Percentiles rank a stretch among this genome's conserved stretches.
These are phyloP conservation scores for Thecocarcelia acutangulata DNA, from an alignment of 2,888 invertebrate genomes.

Conservation along the genomic window DNA sequence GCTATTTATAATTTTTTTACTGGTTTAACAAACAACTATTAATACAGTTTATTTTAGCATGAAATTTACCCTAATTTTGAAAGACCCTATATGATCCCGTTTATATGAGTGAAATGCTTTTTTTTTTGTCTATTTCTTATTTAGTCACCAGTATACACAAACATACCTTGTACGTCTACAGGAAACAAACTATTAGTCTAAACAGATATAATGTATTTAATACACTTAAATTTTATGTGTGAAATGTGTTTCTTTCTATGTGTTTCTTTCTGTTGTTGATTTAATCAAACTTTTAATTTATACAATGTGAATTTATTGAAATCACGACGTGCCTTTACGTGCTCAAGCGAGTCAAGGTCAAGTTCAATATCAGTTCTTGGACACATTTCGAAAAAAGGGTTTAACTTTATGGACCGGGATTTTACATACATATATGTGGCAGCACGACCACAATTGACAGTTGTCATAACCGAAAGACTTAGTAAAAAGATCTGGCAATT, in stretches of 20 bases:
- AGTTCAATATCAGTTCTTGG: conserved; percentile 74
- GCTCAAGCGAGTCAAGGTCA: conserved; percentile 74
- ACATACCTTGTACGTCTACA: conserved; percentile 4
- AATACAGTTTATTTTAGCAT: too few species aligned
- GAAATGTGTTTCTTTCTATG: conserved; percentile 5
- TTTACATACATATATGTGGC: too few species aligned
- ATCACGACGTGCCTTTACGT: conserved; percentile 52
- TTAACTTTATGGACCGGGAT: background rate
- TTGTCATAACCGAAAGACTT: too few species aligned
- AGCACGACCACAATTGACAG: too few species aligned
- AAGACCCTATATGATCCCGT: conserved; percentile 29
- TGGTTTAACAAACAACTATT: too few species aligned
- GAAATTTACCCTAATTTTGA: too few species aligned
- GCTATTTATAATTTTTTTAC: too few species aligned
- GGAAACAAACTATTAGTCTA: conserved; percentile 51
- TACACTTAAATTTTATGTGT: conserved; percentile 22
- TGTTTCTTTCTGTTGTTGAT: background rate
- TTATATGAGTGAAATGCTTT: background rate
- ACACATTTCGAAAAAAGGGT: background rate
- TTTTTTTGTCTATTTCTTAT: conserved; percentile 17
- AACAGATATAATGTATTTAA: conserved; percentile 9
- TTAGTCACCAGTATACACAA: conserved; percentile 14
- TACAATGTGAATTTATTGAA: conserved; percentile 70
- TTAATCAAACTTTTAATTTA: conserved; percentile 46
- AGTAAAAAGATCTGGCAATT: too few species aligned